Percentiles rank a stretch among this genome's conserved stretches.
These are phyloP conservation scores for Danio jaintianensis DNA, from an alignment of 2,797 vertebrate genomes.

Conservation along the genomic window DNA sequence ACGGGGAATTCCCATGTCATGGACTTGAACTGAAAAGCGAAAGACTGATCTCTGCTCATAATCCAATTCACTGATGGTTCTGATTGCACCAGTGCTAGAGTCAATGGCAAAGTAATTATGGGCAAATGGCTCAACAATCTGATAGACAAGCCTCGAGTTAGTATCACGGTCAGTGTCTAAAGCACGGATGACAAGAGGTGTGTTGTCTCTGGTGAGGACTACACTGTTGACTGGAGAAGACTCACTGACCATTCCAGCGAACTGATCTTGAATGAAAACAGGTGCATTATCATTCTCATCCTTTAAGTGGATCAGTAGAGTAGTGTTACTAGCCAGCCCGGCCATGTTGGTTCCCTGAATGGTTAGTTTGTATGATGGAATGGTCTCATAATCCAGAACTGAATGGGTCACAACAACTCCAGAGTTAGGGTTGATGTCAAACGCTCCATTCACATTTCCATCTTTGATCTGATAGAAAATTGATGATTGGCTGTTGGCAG, in stretches of 20 bases:
- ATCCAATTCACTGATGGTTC: conserved; percentile 86
- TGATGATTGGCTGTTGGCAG: conserved; percentile 91
- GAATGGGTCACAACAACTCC: conserved; percentile 90
- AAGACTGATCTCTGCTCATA: conserved; percentile 89
- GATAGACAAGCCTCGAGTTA: conserved; percentile 94
- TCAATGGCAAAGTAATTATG: conserved; percentile 95
- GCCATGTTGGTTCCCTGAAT: conserved; percentile 98
- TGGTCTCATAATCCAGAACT: conserved; percentile 89
- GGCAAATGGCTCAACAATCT: conserved; percentile 92
- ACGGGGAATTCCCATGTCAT: conserved; percentile 89
- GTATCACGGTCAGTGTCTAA: conserved; percentile 88
- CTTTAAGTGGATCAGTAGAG: conserved; percentile 86
- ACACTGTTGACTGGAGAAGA: conserved; percentile 89
- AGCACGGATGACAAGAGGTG: conserved; percentile 92
- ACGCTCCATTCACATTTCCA: conserved; percentile 86
- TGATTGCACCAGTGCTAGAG: conserved; percentile 94
- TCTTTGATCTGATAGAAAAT: conserved; percentile 94
- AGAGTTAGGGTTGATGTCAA: conserved; percentile 94
- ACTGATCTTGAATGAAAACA: conserved; percentile 85
- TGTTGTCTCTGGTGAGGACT: conserved; percentile 87
- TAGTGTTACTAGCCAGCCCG: conserved; percentile 87
- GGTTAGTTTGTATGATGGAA: conserved; percentile 82
- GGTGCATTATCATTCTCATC: conserved; percentile 97
- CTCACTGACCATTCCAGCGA: conserved; percentile 92
- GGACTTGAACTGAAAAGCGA: conserved; percentile 94